Conservation (phyloP, 30 jellyfish, hydroid and myxozoan species). For the Turritopsis dohrnii region DNA sequence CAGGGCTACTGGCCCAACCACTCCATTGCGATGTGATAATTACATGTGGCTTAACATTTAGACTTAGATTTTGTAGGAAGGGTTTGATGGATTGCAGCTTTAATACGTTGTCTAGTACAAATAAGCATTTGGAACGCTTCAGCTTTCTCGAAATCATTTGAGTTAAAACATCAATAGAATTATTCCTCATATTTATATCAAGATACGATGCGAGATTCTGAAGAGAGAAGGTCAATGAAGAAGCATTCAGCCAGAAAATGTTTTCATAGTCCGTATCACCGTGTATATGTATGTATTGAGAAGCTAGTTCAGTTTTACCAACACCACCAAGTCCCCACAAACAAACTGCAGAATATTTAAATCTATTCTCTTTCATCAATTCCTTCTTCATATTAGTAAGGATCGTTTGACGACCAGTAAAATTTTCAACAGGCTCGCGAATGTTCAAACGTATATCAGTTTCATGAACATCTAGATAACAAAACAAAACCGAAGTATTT, state of each 20-base stretch:
- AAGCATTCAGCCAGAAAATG: conserved; percentile 47
- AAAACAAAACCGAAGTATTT: no score
- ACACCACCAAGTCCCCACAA: conserved; percentile 50
- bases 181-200: conserved; percentile 11
- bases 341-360: neutral
- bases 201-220: conserved; percentile 32
- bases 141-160: conserved; percentile 15
- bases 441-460: neutral
- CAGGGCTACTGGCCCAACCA: conserved; percentile 28
- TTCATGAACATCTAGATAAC: no score
- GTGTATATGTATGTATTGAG: conserved; percentile 25
- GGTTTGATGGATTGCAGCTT: conserved; percentile 26
- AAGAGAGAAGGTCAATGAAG: conserved; percentile 35
- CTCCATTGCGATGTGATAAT: conserved; percentile 32
- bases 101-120: conserved; percentile 50
- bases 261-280: conserved; percentile 35
- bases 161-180: neutral
- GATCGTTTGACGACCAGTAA: neutral
- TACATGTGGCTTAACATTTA: conserved; percentile 16
- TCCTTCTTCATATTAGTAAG: neutral
- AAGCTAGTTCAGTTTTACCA: conserved; percentile 48
- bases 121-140: conserved; percentile 12
- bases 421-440: neutral
- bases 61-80: conserved; percentile 19
- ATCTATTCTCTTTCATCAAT: neutral